These are phyloP conservation scores for Augiades crinisus DNA, from an alignment of 2,888 invertebrate species.

Conservation along the genomic window DNA sequence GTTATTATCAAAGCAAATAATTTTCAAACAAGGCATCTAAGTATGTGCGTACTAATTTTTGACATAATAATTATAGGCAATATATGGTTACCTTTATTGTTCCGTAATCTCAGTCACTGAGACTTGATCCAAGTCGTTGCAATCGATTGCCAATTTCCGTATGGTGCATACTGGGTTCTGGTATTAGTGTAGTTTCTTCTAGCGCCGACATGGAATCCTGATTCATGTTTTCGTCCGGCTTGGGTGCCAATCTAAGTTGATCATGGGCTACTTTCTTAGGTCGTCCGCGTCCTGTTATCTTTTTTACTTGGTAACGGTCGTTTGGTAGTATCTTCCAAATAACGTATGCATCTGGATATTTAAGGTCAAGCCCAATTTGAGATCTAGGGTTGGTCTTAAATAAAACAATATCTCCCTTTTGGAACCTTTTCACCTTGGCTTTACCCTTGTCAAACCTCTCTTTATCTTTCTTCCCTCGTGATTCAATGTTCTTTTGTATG, in stretches of 20 bases:
- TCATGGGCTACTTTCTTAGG: no score
- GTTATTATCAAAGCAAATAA: background rate
- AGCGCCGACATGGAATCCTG: background rate
- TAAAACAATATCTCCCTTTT: slow-evolving; percentile 21
- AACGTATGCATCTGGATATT: no score
- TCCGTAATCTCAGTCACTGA: background rate
- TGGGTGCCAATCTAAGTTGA: slow-evolving; percentile 7
- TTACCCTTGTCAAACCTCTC: slow-evolving; percentile 23
- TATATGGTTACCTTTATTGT: background rate
- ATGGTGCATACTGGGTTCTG: no score
- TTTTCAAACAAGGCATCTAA: background rate
- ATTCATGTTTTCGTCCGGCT: background rate
- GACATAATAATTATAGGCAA: background rate
- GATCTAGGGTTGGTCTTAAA: no score
- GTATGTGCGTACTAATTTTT: no score
- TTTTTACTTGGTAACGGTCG: no score
- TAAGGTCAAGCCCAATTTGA: no score
- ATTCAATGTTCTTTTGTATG: slow-evolving; percentile 12
- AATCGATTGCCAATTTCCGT: no score
- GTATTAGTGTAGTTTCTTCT: background rate
- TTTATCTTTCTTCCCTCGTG: slow-evolving; percentile 4
- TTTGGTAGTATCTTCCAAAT: no score
- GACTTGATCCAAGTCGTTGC: background rate
- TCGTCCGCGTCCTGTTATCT: slow-evolving; percentile 16
- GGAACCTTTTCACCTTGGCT: slow-evolving; percentile 23